phyloP scores from a whole-genome alignment of 2,797 vertebrate genomes.

The Diceros bicornis region DNA sequence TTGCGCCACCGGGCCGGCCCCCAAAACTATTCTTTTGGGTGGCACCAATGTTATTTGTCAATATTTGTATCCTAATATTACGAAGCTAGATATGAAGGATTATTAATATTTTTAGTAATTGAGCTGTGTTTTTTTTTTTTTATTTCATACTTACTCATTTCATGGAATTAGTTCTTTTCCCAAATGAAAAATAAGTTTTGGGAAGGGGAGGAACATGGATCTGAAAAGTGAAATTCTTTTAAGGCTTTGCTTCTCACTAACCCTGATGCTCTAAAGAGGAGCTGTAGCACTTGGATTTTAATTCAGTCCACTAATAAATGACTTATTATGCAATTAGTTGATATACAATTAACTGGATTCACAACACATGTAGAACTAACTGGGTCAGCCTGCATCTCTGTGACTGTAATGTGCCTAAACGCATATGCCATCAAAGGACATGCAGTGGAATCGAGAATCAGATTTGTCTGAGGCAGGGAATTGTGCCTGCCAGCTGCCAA shows the following conservation, averaged over 20 bases:
- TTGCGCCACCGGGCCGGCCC: no score
- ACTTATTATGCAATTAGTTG: conserved; percentile 85
- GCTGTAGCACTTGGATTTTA: conserved; percentile 71
- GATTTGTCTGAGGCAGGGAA: conserved; percentile 65
- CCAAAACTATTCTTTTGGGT: background rate
- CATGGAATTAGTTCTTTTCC: conserved; percentile 10
- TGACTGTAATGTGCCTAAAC: conserved; percentile 66
- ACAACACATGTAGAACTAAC: conserved; percentile 79
- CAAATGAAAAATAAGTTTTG: conserved; percentile 32
- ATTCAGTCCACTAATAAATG: conserved; percentile 82
- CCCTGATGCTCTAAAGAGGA: conserved; percentile 58
- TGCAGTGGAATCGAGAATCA: conserved; percentile 43
- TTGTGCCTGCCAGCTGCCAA: conserved; percentile 64
- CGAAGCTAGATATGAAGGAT: background rate
- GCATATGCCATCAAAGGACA: conserved; percentile 74
- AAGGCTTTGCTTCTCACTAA: conserved; percentile 67
- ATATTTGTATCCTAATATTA: conserved; percentile 44
- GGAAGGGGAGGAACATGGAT: background rate
- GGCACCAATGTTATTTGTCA: background rate
- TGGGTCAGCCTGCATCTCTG: conserved; percentile 80
- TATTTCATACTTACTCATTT: conserved; percentile 28
- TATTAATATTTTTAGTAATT: conserved; percentile 44
- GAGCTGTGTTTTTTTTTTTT: background rate
- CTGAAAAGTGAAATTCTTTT: conserved; percentile 62
- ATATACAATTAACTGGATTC: conserved; percentile 82